Percentiles rank a stretch among this genome's conserved stretches.
Conservation (phyloP, 2,113 vertebrate genomes). For the Spizaetus ornatus region DNA sequence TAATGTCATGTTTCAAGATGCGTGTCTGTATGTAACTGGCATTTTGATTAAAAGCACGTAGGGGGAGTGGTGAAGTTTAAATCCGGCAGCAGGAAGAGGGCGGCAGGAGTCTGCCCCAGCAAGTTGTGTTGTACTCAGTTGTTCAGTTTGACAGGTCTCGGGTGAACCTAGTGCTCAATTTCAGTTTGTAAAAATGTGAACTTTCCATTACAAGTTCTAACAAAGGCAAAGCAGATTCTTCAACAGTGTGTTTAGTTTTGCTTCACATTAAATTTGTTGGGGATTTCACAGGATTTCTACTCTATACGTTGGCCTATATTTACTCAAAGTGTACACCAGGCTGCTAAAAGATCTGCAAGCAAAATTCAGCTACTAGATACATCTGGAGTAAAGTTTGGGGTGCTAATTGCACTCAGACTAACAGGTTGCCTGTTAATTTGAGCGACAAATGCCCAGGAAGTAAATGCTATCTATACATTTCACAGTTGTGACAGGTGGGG, state of each 20-base stretch:
- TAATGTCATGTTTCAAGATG: background rate
- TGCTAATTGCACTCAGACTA: conserved; percentile 45
- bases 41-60: background rate
- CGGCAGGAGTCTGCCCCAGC: background rate
- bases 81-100: background rate
- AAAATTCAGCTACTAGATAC: background rate
- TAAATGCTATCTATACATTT: background rate
- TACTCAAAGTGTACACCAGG: background rate
- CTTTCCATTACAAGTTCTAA: background rate
- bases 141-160: rapidly evolving
- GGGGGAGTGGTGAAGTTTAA: rapidly evolving
- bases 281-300: background rate
- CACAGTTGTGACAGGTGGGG: conserved; percentile 50
- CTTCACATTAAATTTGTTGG: background rate
- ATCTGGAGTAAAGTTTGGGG: background rate
- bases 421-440: conserved; percentile 43
- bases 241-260: background rate
- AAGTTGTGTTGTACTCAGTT: background rate
- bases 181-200: background rate
- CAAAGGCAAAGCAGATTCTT: background rate
- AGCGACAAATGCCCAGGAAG: conserved; percentile 9
- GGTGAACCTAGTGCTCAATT: background rate
- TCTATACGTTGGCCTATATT: background rate
- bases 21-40: background rate
- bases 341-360: background rate